These are phyloP conservation scores for Puma concolor DNA, from an alignment of 2,113 vertebrate species.

Conservation along the genomic window DNA sequence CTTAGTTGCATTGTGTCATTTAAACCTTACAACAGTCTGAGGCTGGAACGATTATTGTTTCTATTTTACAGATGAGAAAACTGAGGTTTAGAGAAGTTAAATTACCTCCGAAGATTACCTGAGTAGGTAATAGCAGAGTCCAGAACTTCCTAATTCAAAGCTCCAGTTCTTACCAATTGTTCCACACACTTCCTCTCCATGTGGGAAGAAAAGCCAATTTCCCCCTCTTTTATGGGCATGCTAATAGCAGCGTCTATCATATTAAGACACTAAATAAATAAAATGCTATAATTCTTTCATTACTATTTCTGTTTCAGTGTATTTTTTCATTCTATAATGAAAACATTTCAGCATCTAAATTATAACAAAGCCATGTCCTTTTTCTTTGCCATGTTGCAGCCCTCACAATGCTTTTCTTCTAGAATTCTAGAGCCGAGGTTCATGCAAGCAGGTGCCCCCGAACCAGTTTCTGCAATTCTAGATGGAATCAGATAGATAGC, in stretches of 20 bases:
- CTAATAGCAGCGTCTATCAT: not conserved
- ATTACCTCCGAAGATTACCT: not conserved
- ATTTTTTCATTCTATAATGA: not conserved
- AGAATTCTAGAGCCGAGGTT: constrained; percentile 49
- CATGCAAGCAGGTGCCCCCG: not conserved
- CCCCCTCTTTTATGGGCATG: not conserved
- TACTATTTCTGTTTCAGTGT: not conserved
- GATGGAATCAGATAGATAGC: constrained; percentile 39
- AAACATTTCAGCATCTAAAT: not conserved
- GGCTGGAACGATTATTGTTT: not conserved
- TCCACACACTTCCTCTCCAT: not conserved
- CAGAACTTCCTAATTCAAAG: not conserved
- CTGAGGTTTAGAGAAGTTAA: not conserved
- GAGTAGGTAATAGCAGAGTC: not conserved
- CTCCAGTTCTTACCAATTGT: not conserved
- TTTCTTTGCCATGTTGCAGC: not conserved
- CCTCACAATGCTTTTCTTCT: not conserved
- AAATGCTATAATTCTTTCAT: constrained; percentile 17
- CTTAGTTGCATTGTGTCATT: not conserved
- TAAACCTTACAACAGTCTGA: not conserved
- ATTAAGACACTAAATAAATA: not conserved
- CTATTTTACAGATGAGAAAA: constrained; percentile 3
- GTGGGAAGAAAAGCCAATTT: not conserved
- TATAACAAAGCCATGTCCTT: constrained; percentile 10
- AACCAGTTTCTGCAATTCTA: not conserved